Conservation (phyloP, 2,888 invertebrate species). For the Mesochorus sp. region DNA sequence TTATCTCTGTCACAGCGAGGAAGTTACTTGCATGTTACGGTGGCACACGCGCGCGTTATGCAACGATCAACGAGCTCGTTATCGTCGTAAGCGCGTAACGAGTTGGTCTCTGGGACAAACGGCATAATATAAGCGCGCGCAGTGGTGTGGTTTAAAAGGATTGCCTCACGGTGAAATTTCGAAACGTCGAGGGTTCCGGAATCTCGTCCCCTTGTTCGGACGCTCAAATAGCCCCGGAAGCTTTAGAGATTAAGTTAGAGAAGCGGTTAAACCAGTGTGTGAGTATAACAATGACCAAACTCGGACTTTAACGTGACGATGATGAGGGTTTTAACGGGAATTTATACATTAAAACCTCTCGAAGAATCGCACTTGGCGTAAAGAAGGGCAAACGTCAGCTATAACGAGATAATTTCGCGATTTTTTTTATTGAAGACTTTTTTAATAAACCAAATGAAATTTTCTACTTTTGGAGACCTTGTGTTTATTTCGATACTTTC, state of each 20-base stretch:
- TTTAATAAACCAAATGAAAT: too few species aligned
- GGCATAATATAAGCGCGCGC: not conserved
- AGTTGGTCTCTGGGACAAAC: not conserved
- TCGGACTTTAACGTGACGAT: slow-evolving; percentile 26
- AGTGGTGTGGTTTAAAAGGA: not conserved
- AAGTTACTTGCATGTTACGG: too few species aligned
- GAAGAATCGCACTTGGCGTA: not conserved
- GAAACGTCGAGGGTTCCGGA: not conserved
- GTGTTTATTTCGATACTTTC: too few species aligned
- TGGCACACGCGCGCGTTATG: not conserved
- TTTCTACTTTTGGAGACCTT: too few species aligned
- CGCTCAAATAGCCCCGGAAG: slow-evolving; percentile 11
- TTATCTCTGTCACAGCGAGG: not conserved
- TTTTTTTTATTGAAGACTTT: too few species aligned
- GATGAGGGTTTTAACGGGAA: slow-evolving; percentile 33
- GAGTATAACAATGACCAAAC: slow-evolving; percentile 4
- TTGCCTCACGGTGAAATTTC: not conserved
- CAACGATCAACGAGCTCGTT: slow-evolving; percentile 12
- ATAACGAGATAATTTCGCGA: not conserved
- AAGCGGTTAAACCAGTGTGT: not conserved
- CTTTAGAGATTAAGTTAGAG: slow-evolving; percentile 29
- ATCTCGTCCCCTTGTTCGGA: slow-evolving; percentile 11
- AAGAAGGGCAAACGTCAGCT: not conserved
- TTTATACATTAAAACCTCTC: slow-evolving; percentile 28
- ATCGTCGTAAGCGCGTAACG: not conserved